These are phyloP conservation scores for Coecobrya sp. DNA, from an alignment of 2,888 invertebrate genomes.

Conservation along the genomic window DNA sequence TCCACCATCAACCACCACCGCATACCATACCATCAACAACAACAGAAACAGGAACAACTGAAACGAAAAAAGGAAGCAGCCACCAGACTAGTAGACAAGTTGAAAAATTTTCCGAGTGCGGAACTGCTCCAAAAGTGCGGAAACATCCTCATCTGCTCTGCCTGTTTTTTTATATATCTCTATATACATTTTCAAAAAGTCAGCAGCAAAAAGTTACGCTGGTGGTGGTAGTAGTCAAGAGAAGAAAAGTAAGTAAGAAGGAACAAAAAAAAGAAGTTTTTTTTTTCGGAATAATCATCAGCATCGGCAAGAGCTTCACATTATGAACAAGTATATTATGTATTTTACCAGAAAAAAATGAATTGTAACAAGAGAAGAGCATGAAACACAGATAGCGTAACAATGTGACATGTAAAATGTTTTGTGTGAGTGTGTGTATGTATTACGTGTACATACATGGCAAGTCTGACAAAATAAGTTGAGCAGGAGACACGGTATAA, in stretches of 20 bases:
- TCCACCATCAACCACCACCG: neutral
- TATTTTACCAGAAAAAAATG: neutral
- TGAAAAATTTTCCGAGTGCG: slow-evolving; percentile 41
- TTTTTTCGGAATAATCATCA: neutral
- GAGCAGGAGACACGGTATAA: slow-evolving; percentile 67
- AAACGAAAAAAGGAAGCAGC: slow-evolving; percentile 39
- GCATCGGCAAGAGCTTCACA: neutral
- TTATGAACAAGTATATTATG: neutral
- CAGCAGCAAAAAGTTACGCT: neutral
- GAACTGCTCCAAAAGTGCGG: slow-evolving; percentile 61
- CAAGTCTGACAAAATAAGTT: neutral
- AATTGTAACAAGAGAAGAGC: neutral
- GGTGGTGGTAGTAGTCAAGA: neutral
- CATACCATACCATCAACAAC: slow-evolving; percentile 31
- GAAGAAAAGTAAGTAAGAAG: slow-evolving; percentile 14
- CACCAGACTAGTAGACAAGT: neutral
- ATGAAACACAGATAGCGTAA: slow-evolving; percentile 6
- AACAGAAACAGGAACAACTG: slow-evolving; percentile 19
- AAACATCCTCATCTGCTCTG: slow-evolving; percentile 64
- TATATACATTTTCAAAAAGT: neutral
- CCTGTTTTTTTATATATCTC: neutral
- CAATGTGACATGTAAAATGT: slow-evolving; percentile 49
- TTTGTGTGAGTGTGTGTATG: neutral
- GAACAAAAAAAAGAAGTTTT: too few species aligned
- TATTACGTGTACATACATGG: slow-evolving; percentile 9